Conservation (phyloP, 2,797 vertebrate genomes). For the Pseudomugil gertrudae region DNA sequence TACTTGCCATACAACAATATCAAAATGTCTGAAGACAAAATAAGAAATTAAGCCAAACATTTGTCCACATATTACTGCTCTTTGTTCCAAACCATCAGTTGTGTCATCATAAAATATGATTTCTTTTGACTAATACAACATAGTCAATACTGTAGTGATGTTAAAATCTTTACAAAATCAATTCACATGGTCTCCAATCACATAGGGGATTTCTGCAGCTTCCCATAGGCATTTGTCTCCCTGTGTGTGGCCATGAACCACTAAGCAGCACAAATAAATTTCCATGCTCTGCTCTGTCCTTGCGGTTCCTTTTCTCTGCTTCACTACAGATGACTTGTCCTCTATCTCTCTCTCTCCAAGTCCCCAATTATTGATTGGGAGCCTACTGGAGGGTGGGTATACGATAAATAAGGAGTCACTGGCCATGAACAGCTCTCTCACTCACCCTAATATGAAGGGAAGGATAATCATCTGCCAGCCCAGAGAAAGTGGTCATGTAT, state of each 20-base stretch:
- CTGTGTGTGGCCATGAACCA: conserved; percentile 67
- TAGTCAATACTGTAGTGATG: conserved; percentile 46
- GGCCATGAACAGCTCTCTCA: conserved; percentile 73
- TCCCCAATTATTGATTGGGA: conserved; percentile 78
- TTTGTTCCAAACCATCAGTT: conserved; percentile 43
- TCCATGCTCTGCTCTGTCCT: conserved; percentile 60
- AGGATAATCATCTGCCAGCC: conserved; percentile 65
- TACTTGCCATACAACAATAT: background rate
- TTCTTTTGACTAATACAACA: conserved; percentile 45
- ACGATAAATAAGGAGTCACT: conserved; percentile 80
- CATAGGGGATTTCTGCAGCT: conserved; percentile 56
- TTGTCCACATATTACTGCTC: conserved; percentile 33
- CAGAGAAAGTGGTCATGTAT: conserved; percentile 43
- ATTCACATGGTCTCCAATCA: conserved; percentile 62
- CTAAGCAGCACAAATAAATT: conserved; percentile 73
- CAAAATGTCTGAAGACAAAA: conserved; percentile 35
- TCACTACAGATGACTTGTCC: conserved; percentile 66
- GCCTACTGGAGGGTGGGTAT: conserved; percentile 63
- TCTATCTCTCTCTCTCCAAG: conserved; percentile 67
- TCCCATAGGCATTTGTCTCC: conserved; percentile 67
- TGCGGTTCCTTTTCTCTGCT: conserved; percentile 44
- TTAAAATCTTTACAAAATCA: conserved; percentile 73
- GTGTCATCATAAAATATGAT: conserved; percentile 55
- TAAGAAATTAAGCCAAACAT: conserved; percentile 41
- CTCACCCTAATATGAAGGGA: conserved; percentile 66